These are phyloP conservation scores for Hipparchia semele DNA, from an alignment of 2,888 invertebrate genomes.

Conservation along the genomic window DNA sequence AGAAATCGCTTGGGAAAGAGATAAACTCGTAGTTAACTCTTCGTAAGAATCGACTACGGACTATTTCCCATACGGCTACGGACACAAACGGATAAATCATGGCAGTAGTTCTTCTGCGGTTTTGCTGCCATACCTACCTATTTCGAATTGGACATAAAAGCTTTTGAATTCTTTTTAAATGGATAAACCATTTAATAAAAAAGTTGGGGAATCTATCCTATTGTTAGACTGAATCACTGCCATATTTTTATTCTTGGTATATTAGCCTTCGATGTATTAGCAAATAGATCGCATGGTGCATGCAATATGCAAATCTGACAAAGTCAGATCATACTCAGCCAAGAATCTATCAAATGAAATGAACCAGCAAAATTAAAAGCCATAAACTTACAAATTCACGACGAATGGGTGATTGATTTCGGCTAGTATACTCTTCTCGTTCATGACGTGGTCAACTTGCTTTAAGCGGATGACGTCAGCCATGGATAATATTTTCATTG, in stretches of 20 bases:
- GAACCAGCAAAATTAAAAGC: neutral
- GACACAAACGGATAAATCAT: too few species aligned
- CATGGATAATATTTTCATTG: conserved; percentile 97
- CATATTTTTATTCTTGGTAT: neutral
- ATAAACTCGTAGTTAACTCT: too few species aligned
- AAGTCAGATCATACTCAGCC: neutral
- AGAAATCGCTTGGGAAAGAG: too few species aligned
- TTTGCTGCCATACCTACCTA: neutral
- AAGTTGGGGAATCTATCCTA: too few species aligned
- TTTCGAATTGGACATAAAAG: neutral
- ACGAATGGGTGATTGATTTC: conserved; percentile 98
- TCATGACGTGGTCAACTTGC: conserved; percentile 98
- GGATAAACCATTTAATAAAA: too few species aligned
- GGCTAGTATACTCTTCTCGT: conserved; percentile 96
- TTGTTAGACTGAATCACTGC: neutral
- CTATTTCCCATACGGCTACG: too few species aligned
- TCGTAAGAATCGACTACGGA: too few species aligned
- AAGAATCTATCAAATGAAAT: neutral
- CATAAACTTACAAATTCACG: conserved; percentile 85
- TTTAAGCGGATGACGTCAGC: conserved; percentile 96
- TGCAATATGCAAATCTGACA: neutral
- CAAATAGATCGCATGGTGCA: neutral
- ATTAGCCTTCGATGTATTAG: neutral
- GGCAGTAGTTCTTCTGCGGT: too few species aligned
- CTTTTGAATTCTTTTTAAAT: neutral